Percentiles rank a stretch among this genome's conserved stretches.
These are phyloP conservation scores for Charanyca ferruginea DNA, from an alignment of 2,888 invertebrate species.

Conservation along the genomic window DNA sequence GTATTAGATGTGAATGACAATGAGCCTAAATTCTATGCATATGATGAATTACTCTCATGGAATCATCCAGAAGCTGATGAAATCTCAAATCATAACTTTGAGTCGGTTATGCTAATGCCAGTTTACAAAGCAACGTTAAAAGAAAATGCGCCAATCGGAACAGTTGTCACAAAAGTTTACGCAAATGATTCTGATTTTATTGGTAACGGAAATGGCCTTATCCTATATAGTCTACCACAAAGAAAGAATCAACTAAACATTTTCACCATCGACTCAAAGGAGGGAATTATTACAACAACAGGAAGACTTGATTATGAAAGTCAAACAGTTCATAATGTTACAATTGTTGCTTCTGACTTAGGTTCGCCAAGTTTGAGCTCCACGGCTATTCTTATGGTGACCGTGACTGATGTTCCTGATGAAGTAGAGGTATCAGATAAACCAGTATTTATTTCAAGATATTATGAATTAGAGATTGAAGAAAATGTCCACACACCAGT, in stretches of 20 bases:
- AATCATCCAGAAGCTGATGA: constrained; percentile 87
- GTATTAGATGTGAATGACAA: constrained; percentile 96
- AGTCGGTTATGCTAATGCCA: constrained; percentile 91
- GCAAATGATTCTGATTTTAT: constrained; percentile 96
- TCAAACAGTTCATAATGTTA: constrained; percentile 93
- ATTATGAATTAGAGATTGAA: constrained; percentile 95
- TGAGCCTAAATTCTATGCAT: constrained; percentile 94
- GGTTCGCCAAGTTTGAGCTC: constrained; percentile 96
- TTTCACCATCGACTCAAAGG: constrained; percentile 96
- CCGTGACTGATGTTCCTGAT: constrained; percentile 93
- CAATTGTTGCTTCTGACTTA: constrained; percentile 96
- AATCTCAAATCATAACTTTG: constrained; percentile 88
- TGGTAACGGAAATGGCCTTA: constrained; percentile 96
- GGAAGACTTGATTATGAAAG: constrained; percentile 94
- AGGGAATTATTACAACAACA: constrained; percentile 95
- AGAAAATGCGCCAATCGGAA: constrained; percentile 94
- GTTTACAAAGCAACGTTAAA: constrained; percentile 94
- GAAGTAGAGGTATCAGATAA: constrained; percentile 86
- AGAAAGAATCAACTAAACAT: constrained; percentile 92
- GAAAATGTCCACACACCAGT: constrained; percentile 95
- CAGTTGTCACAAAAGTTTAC: constrained; percentile 93
- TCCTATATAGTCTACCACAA: constrained; percentile 94
- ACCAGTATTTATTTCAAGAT: constrained; percentile 92
- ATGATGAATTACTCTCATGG: constrained; percentile 92
- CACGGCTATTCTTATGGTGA: constrained; percentile 93